These are phyloP conservation scores for Prosopocoilus inquinatus DNA, from an alignment of 2,888 invertebrate genomes.

Conservation along the genomic window DNA sequence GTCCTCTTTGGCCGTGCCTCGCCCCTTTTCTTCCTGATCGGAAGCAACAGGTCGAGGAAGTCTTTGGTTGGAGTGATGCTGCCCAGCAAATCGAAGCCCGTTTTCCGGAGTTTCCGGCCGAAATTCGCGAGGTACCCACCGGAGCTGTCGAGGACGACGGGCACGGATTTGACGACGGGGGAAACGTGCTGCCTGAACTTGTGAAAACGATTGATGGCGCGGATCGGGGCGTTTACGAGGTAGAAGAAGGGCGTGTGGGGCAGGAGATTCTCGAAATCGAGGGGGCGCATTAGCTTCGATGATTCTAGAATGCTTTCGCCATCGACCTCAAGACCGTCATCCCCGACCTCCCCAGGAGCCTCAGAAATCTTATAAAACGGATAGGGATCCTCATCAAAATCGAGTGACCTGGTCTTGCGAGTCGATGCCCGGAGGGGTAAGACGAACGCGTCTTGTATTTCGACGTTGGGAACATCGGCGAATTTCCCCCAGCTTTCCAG, in stretches of 20 bases:
- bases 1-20: conserved; percentile 33
- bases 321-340: conserved; percentile 3
- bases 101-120: conserved; percentile 39
- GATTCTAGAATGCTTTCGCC: conserved; percentile 2
- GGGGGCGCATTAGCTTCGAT: conserved; percentile 12
- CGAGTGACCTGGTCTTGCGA: conserved; percentile 5
- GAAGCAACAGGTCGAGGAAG: not conserved
- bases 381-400: conserved; percentile 7
- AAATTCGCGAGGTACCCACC: conserved; percentile 41
- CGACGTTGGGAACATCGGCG: conserved; percentile 4
- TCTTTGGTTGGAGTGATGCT: not conserved
- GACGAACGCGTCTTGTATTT: not conserved
- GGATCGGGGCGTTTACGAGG: conserved; percentile 41
- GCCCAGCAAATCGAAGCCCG: conserved; percentile 39
- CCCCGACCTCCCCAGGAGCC: conserved; percentile 1
- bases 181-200: conserved; percentile 35
- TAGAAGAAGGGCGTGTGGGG: conserved; percentile 41
- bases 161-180: conserved; percentile 41
- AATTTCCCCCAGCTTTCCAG: conserved; percentile 8
- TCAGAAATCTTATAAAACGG: conserved; percentile 14
- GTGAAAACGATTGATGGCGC: conserved; percentile 38
- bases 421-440: not conserved
- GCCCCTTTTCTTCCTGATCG: not conserved
- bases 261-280: conserved; percentile 27
- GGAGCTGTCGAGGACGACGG: conserved; percentile 39